A percentile compares a stretch with the other conserved stretches of the same genome.
phyloP scores from a whole-genome alignment of 2,113 vertebrate genomes.

The Hippoglossus stenolepis region DNA sequence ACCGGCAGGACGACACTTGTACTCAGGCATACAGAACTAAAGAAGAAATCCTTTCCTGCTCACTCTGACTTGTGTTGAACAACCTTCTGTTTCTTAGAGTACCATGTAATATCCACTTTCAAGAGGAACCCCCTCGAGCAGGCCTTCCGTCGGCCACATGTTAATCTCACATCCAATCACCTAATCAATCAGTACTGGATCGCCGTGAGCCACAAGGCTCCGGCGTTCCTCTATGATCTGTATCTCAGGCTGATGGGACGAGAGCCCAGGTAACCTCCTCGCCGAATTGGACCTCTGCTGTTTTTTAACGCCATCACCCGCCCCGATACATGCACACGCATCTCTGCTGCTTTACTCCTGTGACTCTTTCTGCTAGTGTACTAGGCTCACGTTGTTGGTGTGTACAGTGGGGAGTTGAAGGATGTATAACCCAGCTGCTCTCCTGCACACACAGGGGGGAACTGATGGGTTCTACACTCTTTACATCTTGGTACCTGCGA shows the following conservation, averaged over 20 bases:
- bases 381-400: constrained; percentile 25
- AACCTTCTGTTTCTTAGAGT: constrained; percentile 96
- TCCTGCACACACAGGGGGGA: background rate
- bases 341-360: constrained; percentile 59
- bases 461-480: constrained; percentile 77
- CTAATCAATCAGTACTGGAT: constrained; percentile 99
- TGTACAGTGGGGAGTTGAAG: constrained; percentile 54
- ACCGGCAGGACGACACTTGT: background rate
- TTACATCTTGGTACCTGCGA: constrained; percentile 23
- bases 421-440: constrained; percentile 70
- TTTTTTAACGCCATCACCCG: constrained; percentile 22
- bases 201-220: constrained; percentile 99
- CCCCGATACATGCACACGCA: constrained; percentile 2
- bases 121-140: constrained; percentile 99
- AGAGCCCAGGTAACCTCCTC: constrained; percentile 97
- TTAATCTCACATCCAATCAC: constrained; percentile 99
- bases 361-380: constrained; percentile 31
- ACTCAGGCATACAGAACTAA: background rate
- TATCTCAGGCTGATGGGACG: constrained; percentile 99
- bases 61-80: constrained; percentile 72
- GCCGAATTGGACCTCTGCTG: constrained; percentile 35
- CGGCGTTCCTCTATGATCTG: constrained; percentile 99
- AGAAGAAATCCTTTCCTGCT: constrained; percentile 11
- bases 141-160: constrained; percentile 99
- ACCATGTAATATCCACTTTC: constrained; percentile 99